phyloP scores from a whole-genome alignment of 2,888 invertebrate genomes.

The Acanthosoma haemorrhoidale region DNA sequence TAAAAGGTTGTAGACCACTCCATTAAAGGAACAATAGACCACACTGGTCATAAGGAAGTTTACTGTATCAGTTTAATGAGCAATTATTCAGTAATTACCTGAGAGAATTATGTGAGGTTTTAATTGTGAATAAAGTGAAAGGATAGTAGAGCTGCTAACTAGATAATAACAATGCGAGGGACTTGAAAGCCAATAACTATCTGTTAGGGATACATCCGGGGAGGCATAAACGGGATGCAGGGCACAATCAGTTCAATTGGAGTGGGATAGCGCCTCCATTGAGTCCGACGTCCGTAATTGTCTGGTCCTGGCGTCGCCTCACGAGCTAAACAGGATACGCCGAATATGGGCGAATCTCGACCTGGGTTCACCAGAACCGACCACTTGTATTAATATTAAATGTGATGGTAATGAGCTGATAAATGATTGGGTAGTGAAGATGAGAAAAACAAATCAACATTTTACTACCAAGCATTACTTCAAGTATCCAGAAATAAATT shows the following conservation, averaged over 20 bases:
- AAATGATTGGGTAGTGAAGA: too few species aligned
- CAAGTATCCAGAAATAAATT: too few species aligned
- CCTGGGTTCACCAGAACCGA: too few species aligned
- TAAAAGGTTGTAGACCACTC: too few species aligned
- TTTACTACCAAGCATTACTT: too few species aligned
- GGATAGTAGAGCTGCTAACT: not conserved
- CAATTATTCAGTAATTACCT: not conserved
- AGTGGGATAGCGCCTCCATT: constrained; percentile 6
- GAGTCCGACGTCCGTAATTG: not conserved
- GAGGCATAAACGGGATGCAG: not conserved
- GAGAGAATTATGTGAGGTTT: not conserved
- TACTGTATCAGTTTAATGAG: not conserved
- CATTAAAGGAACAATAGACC: not conserved
- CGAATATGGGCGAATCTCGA: not conserved
- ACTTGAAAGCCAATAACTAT: not conserved
- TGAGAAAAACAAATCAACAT: too few species aligned
- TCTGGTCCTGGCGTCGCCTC: not conserved
- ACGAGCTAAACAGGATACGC: not conserved
- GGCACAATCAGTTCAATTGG: constrained; percentile 5
- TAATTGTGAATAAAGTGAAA: constrained; percentile 5
- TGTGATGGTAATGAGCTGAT: too few species aligned
- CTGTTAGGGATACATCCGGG: constrained; percentile 5
- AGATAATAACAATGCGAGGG: not conserved
- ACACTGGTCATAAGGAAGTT: not conserved
- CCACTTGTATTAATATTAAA: too few species aligned